Conservation (phyloP, 2,113 vertebrate species). For the Hippocampus mohnikei region DNA sequence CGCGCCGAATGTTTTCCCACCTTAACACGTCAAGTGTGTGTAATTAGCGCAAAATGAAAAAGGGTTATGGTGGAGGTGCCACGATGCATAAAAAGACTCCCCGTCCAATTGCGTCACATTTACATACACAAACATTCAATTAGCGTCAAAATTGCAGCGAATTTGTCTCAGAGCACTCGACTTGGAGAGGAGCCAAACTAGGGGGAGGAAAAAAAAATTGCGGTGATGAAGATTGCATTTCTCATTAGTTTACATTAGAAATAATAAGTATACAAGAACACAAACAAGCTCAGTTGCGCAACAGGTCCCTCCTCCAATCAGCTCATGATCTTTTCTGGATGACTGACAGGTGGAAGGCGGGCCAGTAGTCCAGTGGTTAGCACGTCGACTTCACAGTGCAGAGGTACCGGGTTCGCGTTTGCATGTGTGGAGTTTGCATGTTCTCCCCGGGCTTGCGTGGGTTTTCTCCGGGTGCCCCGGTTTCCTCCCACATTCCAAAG, state of each 20-base stretch:
- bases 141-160: conserved; percentile 6
- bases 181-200: neutral
- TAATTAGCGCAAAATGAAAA: conserved; percentile 1
- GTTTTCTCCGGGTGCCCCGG: too few relatives aligned
- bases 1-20: neutral
- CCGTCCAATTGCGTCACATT: neutral
- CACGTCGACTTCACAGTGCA: too few relatives aligned
- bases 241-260: conserved; percentile 1
- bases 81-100: conserved; percentile 8
- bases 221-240: neutral
- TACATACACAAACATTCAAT: conserved; percentile 12
- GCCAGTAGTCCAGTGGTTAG: too few relatives aligned
- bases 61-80: neutral
- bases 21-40: neutral
- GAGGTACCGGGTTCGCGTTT: too few relatives aligned
- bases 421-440: too few relatives aligned
- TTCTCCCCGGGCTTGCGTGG: too few relatives aligned
- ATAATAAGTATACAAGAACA: neutral
- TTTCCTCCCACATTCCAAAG: too few relatives aligned
- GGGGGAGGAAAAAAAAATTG: neutral
- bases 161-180: neutral
- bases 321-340: neutral
- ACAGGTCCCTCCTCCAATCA: neutral
- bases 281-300: neutral
- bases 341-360: too few relatives aligned